Conservation (phyloP, 2,113 vertebrate genomes). For the Apus apus region DNA sequence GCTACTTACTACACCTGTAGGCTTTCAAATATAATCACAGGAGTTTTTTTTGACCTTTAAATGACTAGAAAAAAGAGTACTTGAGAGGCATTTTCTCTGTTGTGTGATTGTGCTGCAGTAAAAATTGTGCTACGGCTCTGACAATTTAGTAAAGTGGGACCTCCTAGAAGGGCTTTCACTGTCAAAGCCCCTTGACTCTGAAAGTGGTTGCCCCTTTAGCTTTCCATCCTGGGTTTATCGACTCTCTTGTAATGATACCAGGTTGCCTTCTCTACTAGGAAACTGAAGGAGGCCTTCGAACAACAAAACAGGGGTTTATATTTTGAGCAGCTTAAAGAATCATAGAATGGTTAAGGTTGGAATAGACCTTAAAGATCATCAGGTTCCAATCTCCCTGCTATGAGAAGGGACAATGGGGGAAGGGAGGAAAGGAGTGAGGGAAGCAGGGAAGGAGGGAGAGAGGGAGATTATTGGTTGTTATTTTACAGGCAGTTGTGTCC, state of each 20-base stretch:
- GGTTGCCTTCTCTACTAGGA: background rate
- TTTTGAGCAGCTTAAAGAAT: background rate
- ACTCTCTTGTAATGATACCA: background rate
- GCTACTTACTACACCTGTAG: slow-evolving; percentile 16
- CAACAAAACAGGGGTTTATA: background rate
- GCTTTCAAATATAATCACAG: slow-evolving; percentile 26
- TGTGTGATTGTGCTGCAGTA: background rate
- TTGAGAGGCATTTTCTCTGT: slow-evolving; percentile 1
- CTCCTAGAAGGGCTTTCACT: background rate
- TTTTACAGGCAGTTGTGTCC: background rate
- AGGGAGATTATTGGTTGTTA: background rate
- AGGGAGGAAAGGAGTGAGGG: no score
- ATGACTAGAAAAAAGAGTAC: background rate
- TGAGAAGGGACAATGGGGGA: no score
- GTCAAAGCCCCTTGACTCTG: background rate
- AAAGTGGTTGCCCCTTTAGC: background rate
- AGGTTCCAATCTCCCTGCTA: no score
- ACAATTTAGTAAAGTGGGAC: slow-evolving; percentile 16
- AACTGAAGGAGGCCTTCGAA: background rate
- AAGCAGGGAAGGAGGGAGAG: no score
- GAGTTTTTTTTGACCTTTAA: slow-evolving; percentile 56
- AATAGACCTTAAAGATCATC: no score
- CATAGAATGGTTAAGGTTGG: no score
- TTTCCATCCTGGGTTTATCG: background rate
- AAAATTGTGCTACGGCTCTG: background rate